These are phyloP conservation scores for Forbesichthys agassizii DNA, from an alignment of 2,113 vertebrate genomes.

Conservation along the genomic window DNA sequence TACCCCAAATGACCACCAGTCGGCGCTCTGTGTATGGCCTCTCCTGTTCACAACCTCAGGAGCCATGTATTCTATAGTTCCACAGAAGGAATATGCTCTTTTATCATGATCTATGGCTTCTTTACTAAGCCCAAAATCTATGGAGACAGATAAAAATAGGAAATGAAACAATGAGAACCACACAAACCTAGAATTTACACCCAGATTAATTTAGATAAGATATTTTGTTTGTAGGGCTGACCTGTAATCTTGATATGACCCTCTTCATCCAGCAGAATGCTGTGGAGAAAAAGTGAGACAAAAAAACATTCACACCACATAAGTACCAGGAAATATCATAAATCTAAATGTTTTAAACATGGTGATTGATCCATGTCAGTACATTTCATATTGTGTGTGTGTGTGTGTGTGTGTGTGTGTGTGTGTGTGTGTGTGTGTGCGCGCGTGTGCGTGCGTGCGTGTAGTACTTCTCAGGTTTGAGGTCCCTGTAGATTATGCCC, in stretches of 20 bases:
- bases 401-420: not conserved
- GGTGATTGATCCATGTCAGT: not conserved
- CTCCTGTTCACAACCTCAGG: constrained; percentile 95
- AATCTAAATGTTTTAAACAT: too few species aligned
- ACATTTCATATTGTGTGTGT: not conserved
- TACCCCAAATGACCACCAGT: constrained; percentile 98
- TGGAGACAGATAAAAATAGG: constrained; percentile 8
- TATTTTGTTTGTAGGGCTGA: constrained; percentile 49
- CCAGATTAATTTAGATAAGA: not conserved
- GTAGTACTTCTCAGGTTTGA: constrained; percentile 97
- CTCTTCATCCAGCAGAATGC: constrained; percentile 96
- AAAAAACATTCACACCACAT: not conserved
- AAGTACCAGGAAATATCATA: not conserved
- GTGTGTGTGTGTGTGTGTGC: not conserved
- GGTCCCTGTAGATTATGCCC: constrained; percentile 98
- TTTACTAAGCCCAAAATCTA: constrained; percentile 96
- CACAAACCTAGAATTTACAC: not conserved
- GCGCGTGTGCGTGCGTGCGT: not conserved
- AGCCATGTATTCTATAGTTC: constrained; percentile 97
- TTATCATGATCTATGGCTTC: constrained; percentile 96
- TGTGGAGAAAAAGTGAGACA: constrained; percentile 56
- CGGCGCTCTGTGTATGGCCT: constrained; percentile 92
- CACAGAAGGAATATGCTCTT: constrained; percentile 93
- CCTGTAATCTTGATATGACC: constrained; percentile 97
- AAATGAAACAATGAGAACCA: not conserved